Evolutionary conservation across 2,888 invertebrate genomes (phyloP).

Genomic region (Esperia sulphurella): DNA sequence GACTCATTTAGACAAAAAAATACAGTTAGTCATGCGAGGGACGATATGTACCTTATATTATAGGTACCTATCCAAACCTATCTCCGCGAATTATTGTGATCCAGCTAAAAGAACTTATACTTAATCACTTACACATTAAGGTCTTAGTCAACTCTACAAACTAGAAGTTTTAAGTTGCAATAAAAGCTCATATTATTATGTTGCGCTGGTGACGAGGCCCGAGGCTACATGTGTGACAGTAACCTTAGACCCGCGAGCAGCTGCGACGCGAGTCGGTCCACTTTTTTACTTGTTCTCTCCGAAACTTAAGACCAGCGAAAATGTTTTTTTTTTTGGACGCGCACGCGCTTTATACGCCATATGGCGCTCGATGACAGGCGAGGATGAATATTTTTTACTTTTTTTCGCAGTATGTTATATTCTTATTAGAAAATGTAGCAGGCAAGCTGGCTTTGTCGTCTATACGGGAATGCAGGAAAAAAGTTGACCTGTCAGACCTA

Average conservation of each 20-base stretch:
- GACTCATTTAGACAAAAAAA: no score
- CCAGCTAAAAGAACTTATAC: no score
- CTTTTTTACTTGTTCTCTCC: conserved; percentile 53
- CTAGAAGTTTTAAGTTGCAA: no score
- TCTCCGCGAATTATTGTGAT: no score
- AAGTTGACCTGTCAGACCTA: no score
- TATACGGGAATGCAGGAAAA: background rate
- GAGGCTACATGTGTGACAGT: conserved; percentile 48
- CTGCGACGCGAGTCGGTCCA: conserved; percentile 45
- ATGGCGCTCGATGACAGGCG: conserved; percentile 54
- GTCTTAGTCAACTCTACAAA: no score
- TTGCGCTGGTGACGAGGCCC: no score
- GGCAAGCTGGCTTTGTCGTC: background rate
- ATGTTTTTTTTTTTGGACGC: conserved; percentile 44
- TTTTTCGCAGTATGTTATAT: conserved; percentile 17
- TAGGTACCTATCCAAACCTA: no score
- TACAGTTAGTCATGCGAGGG: no score
- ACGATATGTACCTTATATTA: no score
- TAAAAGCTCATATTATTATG: no score
- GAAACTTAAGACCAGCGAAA: conserved; percentile 69
- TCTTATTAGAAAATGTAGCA: conserved; percentile 20
- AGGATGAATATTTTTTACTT: conserved; percentile 11
- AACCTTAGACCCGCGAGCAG: conserved; percentile 66
- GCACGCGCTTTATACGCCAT: conserved; percentile 71
- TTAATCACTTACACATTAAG: no score